These are phyloP conservation scores for Thymelicus acteon DNA, from an alignment of 2,888 invertebrate genomes.

Conservation along the genomic window DNA sequence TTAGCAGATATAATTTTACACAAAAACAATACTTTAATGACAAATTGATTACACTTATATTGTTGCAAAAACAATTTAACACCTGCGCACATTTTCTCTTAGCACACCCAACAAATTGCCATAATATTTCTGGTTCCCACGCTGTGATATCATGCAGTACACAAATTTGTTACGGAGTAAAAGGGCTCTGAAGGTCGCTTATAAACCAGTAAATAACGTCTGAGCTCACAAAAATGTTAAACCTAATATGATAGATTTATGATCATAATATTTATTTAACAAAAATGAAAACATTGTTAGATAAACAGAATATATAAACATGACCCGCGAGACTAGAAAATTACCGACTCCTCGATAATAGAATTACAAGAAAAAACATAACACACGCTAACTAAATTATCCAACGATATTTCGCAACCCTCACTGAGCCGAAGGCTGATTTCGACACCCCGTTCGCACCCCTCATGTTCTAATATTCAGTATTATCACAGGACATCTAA, in stretches of 20 bases:
- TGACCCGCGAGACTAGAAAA: constrained; percentile 58
- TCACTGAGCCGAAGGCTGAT: constrained; percentile 66
- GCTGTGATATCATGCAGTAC: constrained; percentile 34
- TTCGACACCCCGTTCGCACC: constrained; percentile 73
- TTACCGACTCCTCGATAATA: constrained; percentile 66
- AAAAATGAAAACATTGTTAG: constrained; percentile 22
- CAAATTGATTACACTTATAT: not conserved
- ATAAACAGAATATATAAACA: constrained; percentile 42
- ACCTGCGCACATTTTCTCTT: constrained; percentile 27
- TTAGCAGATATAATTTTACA: too few relatives aligned
- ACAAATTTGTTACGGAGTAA: constrained; percentile 31
- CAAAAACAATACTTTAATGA: too few relatives aligned
- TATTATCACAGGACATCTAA: constrained; percentile 33
- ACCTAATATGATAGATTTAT: constrained; percentile 58
- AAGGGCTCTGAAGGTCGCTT: constrained; percentile 34
- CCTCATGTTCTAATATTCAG: constrained; percentile 39
- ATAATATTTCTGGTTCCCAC: constrained; percentile 37
- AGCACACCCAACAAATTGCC: constrained; percentile 26
- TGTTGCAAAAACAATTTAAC: constrained; percentile 21
- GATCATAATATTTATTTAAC: constrained; percentile 31
- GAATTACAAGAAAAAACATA: constrained; percentile 67
- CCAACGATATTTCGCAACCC: constrained; percentile 70
- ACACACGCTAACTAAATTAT: constrained; percentile 73
- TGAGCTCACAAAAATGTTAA: constrained; percentile 59
- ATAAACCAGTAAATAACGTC: constrained; percentile 10